phyloP scores from a whole-genome alignment of 2,888 invertebrate genomes.

The Escarpia spicata region DNA sequence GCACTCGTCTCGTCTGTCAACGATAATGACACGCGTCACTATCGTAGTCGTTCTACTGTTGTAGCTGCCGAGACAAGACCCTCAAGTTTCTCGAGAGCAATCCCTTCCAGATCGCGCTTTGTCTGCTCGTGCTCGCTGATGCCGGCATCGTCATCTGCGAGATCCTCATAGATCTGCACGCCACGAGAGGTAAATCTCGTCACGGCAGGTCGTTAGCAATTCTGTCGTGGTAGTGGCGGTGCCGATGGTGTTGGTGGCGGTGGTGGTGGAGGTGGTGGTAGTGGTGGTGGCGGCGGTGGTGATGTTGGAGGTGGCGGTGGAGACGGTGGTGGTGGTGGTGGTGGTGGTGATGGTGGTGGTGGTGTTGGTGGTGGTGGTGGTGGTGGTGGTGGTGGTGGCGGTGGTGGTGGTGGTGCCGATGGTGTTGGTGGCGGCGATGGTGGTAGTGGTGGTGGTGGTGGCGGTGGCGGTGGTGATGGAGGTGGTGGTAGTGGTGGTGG shows the following conservation, averaged over 20 bases:
- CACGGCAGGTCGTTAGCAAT: too few relatives aligned
- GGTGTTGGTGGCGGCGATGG: not conserved
- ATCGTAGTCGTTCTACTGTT: not conserved
- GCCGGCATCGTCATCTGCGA: conserved; percentile 43
- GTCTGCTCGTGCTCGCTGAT: conserved; percentile 43
- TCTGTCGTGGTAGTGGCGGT: too few relatives aligned
- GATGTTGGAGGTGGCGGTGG: not conserved
- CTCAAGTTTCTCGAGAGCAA: conserved; percentile 41
- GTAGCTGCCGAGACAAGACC: conserved; percentile 44
- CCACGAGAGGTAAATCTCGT: conserved; percentile 38
- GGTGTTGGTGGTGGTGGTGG: not conserved
- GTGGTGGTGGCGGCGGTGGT: not conserved
- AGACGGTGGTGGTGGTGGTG: not conserved
- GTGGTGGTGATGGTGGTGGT: not conserved
- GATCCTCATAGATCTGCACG: conserved; percentile 44
- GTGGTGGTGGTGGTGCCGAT: not conserved
- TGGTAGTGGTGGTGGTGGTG: too few relatives aligned
- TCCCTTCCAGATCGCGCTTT: conserved; percentile 43
- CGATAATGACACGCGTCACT: not conserved
- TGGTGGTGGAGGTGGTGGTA: not conserved
- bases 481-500: not conserved
- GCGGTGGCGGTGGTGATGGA: too few relatives aligned
- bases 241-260: not conserved
- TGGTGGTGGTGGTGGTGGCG: not conserved
- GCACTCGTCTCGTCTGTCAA: not conserved